A percentile compares a stretch with the other conserved stretches of the same genome.
phyloP scores from a whole-genome alignment of 1,140 invertebrate genomes.

The Heliconius himera region DNA sequence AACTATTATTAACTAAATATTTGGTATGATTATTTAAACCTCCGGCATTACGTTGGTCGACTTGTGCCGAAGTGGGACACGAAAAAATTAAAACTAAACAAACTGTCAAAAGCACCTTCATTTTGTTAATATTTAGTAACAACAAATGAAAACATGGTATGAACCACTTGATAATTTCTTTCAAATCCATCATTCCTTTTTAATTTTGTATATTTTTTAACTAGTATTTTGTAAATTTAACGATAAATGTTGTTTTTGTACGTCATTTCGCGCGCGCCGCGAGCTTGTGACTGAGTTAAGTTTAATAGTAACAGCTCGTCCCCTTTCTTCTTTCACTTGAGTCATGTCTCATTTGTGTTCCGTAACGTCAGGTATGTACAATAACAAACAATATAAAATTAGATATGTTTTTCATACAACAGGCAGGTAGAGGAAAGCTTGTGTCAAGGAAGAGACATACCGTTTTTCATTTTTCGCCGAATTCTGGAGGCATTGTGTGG shows the following conservation, averaged over 20 bases:
- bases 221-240: background rate
- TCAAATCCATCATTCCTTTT: conserved; percentile 63
- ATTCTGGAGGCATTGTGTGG: no score
- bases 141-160: conserved; percentile 73
- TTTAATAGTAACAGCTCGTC: conserved; percentile 29
- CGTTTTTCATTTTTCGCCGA: no score
- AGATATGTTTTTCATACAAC: background rate
- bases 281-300: conserved; percentile 49
- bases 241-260: background rate
- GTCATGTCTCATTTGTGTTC: background rate
- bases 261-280: conserved; percentile 60
- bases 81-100: conserved; percentile 70
- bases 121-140: conserved; percentile 51
- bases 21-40: conserved; percentile 39
- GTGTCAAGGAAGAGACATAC: no score
- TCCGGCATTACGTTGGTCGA: conserved; percentile 38
- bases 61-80: conserved; percentile 52
- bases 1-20: conserved; percentile 38
- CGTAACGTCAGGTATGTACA: background rate
- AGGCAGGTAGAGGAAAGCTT: no score
- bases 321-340: conserved; percentile 73
- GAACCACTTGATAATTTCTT: conserved; percentile 77
- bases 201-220: conserved; percentile 12
- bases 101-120: conserved; percentile 52
- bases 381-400: background rate